Evolutionary conservation across 2,888 invertebrate species (phyloP).

Genomic region (Drosophila ezoana): DNA sequence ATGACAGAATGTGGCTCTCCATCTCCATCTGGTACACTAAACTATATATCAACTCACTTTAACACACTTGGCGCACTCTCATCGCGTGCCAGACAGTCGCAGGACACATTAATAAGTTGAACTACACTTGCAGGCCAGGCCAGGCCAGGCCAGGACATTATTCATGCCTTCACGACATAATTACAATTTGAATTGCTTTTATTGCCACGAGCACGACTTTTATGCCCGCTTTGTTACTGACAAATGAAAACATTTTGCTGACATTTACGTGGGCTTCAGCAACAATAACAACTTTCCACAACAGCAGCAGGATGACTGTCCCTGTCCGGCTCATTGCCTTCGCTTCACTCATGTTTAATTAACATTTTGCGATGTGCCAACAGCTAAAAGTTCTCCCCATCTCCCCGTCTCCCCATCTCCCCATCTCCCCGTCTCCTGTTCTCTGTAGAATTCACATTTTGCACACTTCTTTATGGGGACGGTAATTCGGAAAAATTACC

Average conservation of each 20-base stretch:
- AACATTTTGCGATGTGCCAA: conserved; percentile 66
- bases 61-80: conserved; percentile 36
- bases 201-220: conserved; percentile 57
- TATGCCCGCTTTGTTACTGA: conserved; percentile 60
- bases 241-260: conserved; percentile 76
- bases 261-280: conserved; percentile 63
- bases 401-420: neutral
- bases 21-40: conserved; percentile 22
- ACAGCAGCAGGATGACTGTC: conserved; percentile 19
- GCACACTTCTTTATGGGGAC: conserved; percentile 22
- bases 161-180: conserved; percentile 75
- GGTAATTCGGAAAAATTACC: conserved; percentile 24
- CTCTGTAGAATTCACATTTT: conserved; percentile 42
- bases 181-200: conserved; percentile 78
- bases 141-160: conserved; percentile 52
- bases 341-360: conserved; percentile 69
- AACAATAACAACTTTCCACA: conserved; percentile 5
- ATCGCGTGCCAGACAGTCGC: conserved; percentile 58
- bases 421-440: neutral
- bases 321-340: conserved; percentile 46
- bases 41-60: conserved; percentile 34
- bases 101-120: conserved; percentile 72
- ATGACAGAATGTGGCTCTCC: conserved; percentile 42
- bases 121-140: conserved; percentile 71
- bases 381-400: conserved; percentile 26